phyloP scores from a whole-genome alignment of 2,888 invertebrate species.

The Drosophila lutescens region DNA sequence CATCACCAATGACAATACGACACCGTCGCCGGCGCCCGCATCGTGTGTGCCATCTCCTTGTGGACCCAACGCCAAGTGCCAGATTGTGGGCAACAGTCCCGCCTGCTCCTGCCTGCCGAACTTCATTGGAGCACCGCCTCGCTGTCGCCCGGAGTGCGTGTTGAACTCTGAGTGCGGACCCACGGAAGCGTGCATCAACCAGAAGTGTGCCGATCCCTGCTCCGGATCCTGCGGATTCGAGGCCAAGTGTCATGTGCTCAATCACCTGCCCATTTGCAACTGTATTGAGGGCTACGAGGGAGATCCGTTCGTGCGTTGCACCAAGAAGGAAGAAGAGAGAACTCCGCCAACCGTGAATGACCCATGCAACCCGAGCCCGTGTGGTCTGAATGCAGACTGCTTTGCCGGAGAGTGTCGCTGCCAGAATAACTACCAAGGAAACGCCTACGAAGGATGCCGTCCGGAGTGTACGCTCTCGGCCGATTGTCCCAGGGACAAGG shows the following conservation, averaged over 20 bases:
- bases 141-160: constrained; percentile 92
- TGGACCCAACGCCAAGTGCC: constrained; percentile 93
- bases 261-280: constrained; percentile 90
- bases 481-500: constrained; percentile 90
- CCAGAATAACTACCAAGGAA: constrained; percentile 90
- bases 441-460: constrained; percentile 90
- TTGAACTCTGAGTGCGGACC: constrained; percentile 92
- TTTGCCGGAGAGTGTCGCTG: constrained; percentile 93
- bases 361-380: constrained; percentile 94
- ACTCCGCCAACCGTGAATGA: constrained; percentile 83
- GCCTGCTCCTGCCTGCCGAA: constrained; percentile 92
- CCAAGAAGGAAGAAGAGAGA: constrained; percentile 85
- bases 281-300: constrained; percentile 88
- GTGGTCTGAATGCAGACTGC: constrained; percentile 93
- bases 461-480: constrained; percentile 93
- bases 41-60: constrained; percentile 93
- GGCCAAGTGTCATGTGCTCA: constrained; percentile 89
- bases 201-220: constrained; percentile 93
- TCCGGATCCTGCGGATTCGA: constrained; percentile 92
- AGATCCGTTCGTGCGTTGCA: constrained; percentile 88
- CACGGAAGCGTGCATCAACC: constrained; percentile 90
- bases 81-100: constrained; percentile 89
- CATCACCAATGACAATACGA: constrained; percentile 67
- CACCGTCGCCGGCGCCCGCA: constrained; percentile 86
- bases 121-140: constrained; percentile 91